Conservation (phyloP, 2,888 invertebrate genomes). For the Herminia tarsipennalis region DNA sequence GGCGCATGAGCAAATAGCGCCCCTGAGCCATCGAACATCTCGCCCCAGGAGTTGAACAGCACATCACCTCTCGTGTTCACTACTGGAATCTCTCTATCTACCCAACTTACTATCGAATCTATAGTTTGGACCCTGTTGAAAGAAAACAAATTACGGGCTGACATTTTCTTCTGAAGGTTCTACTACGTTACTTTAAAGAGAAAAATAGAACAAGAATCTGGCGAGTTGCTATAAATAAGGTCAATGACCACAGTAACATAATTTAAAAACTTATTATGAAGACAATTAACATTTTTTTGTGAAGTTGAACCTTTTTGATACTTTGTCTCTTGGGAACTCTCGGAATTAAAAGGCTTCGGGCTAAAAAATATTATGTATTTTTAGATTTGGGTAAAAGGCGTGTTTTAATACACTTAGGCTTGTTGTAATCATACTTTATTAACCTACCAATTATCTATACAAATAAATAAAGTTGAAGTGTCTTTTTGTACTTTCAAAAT, state of each 20-base stretch:
- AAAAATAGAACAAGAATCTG: too few species aligned
- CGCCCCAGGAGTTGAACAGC: slow-evolving; percentile 98
- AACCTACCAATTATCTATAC: too few species aligned
- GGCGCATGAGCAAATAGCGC: slow-evolving; percentile 94
- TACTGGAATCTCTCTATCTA: slow-evolving; percentile 95
- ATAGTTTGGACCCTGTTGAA: slow-evolving; percentile 92
- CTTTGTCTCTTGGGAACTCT: neutral
- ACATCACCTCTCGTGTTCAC: slow-evolving; percentile 95
- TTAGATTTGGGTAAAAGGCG: neutral
- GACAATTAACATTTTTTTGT: neutral
- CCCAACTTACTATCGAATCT: slow-evolving; percentile 95
- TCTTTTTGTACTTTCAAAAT: too few species aligned
- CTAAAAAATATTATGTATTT: neutral
- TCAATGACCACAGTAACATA: too few species aligned
- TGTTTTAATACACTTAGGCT: neutral
- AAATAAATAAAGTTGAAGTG: too few species aligned
- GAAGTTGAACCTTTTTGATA: slow-evolving; percentile 1
- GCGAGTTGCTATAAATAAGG: too few species aligned
- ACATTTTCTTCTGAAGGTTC: neutral
- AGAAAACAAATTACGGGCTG: neutral
- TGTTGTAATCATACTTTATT: too few species aligned
- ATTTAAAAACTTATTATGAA: too few species aligned
- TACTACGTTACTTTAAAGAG: too few species aligned
- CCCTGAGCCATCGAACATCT: slow-evolving; percentile 95
- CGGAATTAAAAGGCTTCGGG: slow-evolving; percentile 2